Evolutionary conservation across 2,113 vertebrate genomes (phyloP).

Genomic region (Bostrychus sinensis): DNA sequence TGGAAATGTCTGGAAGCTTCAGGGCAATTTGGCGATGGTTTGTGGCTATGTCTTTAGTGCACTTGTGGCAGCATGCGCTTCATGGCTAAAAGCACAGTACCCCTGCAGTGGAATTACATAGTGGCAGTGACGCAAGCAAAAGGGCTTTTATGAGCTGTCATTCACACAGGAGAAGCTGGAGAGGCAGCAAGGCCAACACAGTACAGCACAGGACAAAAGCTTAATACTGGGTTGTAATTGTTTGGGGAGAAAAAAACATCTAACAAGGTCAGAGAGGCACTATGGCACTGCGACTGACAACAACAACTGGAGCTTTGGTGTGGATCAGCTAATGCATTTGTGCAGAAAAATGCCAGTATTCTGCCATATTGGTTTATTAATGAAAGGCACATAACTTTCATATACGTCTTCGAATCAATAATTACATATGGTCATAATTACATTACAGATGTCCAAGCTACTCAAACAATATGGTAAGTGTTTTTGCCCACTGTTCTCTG

Average conservation of each 20-base stretch:
- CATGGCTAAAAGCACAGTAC: constrained; percentile 70
- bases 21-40: constrained; percentile 60
- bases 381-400: background rate
- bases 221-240: constrained; percentile 66
- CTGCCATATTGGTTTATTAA: constrained; percentile 1
- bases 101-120: constrained; percentile 73
- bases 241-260: constrained; percentile 38
- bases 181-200: constrained; percentile 68
- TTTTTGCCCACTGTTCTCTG: too few relatives aligned
- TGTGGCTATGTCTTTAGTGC: constrained; percentile 67
- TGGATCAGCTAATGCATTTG: constrained; percentile 36
- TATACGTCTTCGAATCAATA: too few relatives aligned
- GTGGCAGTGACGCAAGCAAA: constrained; percentile 59
- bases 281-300: constrained; percentile 34
- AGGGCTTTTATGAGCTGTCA: constrained; percentile 74
- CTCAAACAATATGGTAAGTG: too few relatives aligned
- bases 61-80: constrained; percentile 63
- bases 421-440: too few relatives aligned
- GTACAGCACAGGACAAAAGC: constrained; percentile 69
- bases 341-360: constrained; percentile 15
- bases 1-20: constrained; percentile 62
- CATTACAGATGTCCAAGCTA: too few relatives aligned
- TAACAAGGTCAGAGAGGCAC: constrained; percentile 66
- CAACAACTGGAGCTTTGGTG: constrained; percentile 48
- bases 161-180: constrained; percentile 64